Base-by-base conservation (phyloP, 2,888 invertebrate species). In the Eucriotettix oculatus region DNA sequence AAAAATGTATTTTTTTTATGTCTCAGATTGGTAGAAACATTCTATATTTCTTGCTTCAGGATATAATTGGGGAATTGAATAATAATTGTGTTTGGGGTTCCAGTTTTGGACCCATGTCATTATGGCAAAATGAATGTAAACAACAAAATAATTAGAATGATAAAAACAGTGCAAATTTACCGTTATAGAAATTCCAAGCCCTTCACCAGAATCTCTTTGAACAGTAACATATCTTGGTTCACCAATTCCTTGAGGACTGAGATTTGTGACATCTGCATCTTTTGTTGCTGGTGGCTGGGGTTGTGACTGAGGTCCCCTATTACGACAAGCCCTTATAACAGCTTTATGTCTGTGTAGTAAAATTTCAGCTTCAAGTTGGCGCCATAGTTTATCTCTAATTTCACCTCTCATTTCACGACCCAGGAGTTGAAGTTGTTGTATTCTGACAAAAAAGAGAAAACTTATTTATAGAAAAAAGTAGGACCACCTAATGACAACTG, bases 321-420 rank as follows among this genome's bases (percentile, higher is more conserved):
- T 76, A 63, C 78, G 68, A 66, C 79, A 81, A 1, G 79, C 79
- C 40, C 77, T 67, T 63, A 80, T 78, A 10, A 90, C 83, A 56
- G 90, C 89, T 75, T 90, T 90, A 75, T 90, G 89, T 42, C 90
- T 78, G 73, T 91, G 90, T 59, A 91, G 78, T 64, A 90, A 80
- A 67, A 91, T 91, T 76, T 91, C 90, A 0, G 90, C 87, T 71
- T 91, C 90, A 67, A 91, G 77, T 77, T 90, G 84, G 64, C 87
- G 77, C 86, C 86, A 86, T 10, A 91, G 74, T 56, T 87, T 85
- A 70, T 90, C 88, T 67, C 90, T 79, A 52, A 90, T 80, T 65
- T 86, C 84, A 1, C 87, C 84, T 53, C 86, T 79, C 86, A 90
- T 86, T 70, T 90, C 89, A 61, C 87, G 76, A 12, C 84, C 88